A percentile compares a stretch with the other conserved stretches of the same genome.
phyloP scores from a whole-genome alignment of 2,888 invertebrate species.

The Miltochrista miniata region DNA sequence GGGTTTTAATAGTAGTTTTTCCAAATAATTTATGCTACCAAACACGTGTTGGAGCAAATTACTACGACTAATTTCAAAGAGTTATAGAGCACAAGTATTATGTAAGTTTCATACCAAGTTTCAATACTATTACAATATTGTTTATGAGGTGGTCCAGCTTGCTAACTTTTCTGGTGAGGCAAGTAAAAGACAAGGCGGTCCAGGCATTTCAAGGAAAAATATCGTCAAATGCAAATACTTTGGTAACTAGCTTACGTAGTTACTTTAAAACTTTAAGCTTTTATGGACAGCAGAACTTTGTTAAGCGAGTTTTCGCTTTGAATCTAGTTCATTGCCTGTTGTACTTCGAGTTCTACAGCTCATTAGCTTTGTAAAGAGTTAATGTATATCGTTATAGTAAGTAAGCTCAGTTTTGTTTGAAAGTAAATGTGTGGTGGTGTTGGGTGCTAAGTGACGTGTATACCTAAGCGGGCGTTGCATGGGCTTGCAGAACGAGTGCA shows the following conservation, averaged over 20 bases:
- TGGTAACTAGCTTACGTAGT: slow-evolving; percentile 62
- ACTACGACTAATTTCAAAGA: too few species aligned
- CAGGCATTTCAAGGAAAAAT: slow-evolving; percentile 67
- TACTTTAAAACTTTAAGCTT: slow-evolving; percentile 54
- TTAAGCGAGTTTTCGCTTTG: slow-evolving; percentile 1
- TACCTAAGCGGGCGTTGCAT: slow-evolving; percentile 59
- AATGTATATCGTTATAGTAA: background rate
- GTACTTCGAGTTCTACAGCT: background rate
- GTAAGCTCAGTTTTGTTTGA: background rate
- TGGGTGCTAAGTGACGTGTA: slow-evolving; percentile 48
- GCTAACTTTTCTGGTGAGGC: slow-evolving; percentile 49
- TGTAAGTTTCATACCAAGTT: too few species aligned
- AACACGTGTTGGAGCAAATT: too few species aligned
- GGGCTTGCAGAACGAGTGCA: slow-evolving; percentile 74
- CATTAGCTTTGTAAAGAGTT: background rate
- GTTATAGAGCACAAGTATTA: too few species aligned
- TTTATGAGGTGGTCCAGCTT: slow-evolving; percentile 31
- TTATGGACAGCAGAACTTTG: slow-evolving; percentile 42
- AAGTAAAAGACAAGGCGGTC: slow-evolving; percentile 50
- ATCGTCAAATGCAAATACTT: slow-evolving; percentile 68
- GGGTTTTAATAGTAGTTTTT: too few species aligned
- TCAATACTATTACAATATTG: slow-evolving; percentile 29
- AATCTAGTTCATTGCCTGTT: slow-evolving; percentile 31
- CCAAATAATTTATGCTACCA: too few species aligned
- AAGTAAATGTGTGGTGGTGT: slow-evolving; percentile 13